Percentiles rank a stretch among this genome's conserved stretches.
phyloP scores from a whole-genome alignment of 2,888 invertebrate species.

The Agrotis exclamationis region DNA sequence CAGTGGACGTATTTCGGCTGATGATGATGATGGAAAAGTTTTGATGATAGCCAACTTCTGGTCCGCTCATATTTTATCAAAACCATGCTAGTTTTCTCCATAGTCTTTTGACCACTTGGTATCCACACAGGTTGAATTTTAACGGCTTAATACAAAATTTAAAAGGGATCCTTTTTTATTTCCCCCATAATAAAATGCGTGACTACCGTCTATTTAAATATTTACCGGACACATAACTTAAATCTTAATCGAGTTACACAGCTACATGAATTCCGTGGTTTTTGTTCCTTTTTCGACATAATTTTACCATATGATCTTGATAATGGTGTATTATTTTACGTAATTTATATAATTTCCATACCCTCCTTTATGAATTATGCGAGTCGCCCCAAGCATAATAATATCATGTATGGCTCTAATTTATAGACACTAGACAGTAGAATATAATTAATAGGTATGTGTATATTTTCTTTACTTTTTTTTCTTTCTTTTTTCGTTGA shows the following conservation, averaged over 20 bases:
- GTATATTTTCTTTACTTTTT: not conserved
- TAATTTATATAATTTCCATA: conserved; percentile 41
- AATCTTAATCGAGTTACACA: conserved; percentile 53
- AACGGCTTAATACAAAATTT: not conserved
- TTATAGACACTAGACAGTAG: too few relatives aligned
- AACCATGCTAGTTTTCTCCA: too few relatives aligned
- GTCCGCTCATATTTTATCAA: too few relatives aligned
- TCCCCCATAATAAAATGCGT: conserved; percentile 28
- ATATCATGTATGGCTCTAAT: too few relatives aligned
- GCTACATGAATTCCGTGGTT: conserved; percentile 36
- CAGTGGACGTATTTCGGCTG: too few relatives aligned
- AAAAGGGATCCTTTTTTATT: conserved; percentile 1
- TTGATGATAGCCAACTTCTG: too few relatives aligned
- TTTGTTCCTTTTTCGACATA: conserved; percentile 42
- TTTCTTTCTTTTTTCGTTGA: too few relatives aligned
- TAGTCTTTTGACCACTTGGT: too few relatives aligned
- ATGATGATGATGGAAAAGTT: too few relatives aligned
- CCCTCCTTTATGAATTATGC: conserved; percentile 13
- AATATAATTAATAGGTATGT: not conserved
- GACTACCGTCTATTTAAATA: conserved; percentile 53
- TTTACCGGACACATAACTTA: conserved; percentile 55
- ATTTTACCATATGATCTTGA: conserved; percentile 50
- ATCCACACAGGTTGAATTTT: not conserved
- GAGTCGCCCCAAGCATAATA: not conserved
- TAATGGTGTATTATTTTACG: conserved; percentile 42